Percentiles rank a stretch among this genome's conserved stretches.
These are phyloP conservation scores for Hydriomena furcata DNA, from an alignment of 2,888 invertebrate species.

Conservation along the genomic window DNA sequence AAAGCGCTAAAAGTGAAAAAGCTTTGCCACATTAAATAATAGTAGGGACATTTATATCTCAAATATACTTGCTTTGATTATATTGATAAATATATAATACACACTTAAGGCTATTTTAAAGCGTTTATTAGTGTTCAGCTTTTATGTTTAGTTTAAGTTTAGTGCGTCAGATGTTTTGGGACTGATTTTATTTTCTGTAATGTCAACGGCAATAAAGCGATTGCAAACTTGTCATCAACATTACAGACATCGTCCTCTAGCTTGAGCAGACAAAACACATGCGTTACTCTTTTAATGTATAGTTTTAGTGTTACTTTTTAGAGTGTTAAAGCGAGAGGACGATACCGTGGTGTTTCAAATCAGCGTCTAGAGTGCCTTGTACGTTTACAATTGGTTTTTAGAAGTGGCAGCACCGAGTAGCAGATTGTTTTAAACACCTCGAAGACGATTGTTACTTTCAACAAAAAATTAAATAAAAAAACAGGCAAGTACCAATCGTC, in stretches of 20 bases:
- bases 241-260: conserved; percentile 68
- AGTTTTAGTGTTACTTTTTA: too few relatives aligned
- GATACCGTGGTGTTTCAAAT: conserved; percentile 78
- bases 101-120: conserved; percentile 4
- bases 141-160: conserved; percentile 42
- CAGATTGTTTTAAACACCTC: conserved; percentile 49
- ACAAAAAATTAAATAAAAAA: conserved; percentile 35
- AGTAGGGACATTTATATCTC: conserved; percentile 9
- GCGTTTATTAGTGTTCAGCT: conserved; percentile 27
- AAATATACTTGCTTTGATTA: neutral
- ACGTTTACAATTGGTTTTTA: conserved; percentile 62
- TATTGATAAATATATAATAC: conserved; percentile 8
- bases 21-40: conserved; percentile 28
- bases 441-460: conserved; percentile 72
- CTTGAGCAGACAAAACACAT: conserved; percentile 55
- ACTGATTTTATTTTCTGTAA: conserved; percentile 52
- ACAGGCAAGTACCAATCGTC: conserved; percentile 66
- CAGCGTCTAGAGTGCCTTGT: conserved; percentile 79
- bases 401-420: conserved; percentile 77
- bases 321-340: conserved; percentile 71
- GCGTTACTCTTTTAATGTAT: conserved; percentile 12
- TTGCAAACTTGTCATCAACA: conserved; percentile 57
- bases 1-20: conserved; percentile 27
- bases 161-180: conserved; percentile 80
- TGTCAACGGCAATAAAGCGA: conserved; percentile 50